A percentile compares a stretch with the other conserved stretches of the same genome.
These are phyloP conservation scores for Biston stratarius DNA, from an alignment of 2,888 invertebrate species.

Conservation along the genomic window DNA sequence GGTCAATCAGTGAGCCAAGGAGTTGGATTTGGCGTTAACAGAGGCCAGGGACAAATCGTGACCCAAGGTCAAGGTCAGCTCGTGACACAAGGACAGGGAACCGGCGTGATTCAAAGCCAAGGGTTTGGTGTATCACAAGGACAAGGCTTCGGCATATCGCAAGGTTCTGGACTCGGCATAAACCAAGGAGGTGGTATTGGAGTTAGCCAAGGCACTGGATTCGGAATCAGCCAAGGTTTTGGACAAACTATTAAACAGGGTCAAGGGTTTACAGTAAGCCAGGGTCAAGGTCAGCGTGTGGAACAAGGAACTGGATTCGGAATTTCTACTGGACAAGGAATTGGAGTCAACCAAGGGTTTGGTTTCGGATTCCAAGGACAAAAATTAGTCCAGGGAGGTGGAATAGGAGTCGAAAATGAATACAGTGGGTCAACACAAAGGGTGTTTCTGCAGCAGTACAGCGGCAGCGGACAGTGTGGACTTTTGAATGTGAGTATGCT, in stretches of 20 bases:
- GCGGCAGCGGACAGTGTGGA: conserved; percentile 71
- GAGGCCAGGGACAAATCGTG: conserved; percentile 41
- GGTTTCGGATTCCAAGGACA: conserved; percentile 44
- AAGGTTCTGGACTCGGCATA: conserved; percentile 42
- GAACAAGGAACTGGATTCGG: conserved; percentile 31
- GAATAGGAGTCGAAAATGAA: conserved; percentile 62
- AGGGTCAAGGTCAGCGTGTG: conserved; percentile 31
- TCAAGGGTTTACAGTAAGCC: not conserved
- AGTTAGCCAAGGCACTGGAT: conserved; percentile 15
- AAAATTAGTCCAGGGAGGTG: conserved; percentile 41
- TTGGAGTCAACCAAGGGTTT: conserved; percentile 33
- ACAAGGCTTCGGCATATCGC: conserved; percentile 27
- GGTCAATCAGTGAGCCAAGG: conserved; percentile 47
- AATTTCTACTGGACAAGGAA: conserved; percentile 38
- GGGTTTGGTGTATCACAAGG: conserved; percentile 19
- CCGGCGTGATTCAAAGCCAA: conserved; percentile 29
- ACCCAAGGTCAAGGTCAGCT: conserved; percentile 38
- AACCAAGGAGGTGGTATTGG: conserved; percentile 21
- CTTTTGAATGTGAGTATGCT: conserved; percentile 70
- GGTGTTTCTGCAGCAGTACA: conserved; percentile 66
- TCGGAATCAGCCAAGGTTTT: conserved; percentile 27
- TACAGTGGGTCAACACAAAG: conserved; percentile 64
- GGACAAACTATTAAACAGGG: conserved; percentile 9
- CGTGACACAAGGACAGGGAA: conserved; percentile 41
- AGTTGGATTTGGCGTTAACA: conserved; percentile 32